phyloP scores from a whole-genome alignment of 2,888 invertebrate genomes.

The Hipparchia sbordonii region DNA sequence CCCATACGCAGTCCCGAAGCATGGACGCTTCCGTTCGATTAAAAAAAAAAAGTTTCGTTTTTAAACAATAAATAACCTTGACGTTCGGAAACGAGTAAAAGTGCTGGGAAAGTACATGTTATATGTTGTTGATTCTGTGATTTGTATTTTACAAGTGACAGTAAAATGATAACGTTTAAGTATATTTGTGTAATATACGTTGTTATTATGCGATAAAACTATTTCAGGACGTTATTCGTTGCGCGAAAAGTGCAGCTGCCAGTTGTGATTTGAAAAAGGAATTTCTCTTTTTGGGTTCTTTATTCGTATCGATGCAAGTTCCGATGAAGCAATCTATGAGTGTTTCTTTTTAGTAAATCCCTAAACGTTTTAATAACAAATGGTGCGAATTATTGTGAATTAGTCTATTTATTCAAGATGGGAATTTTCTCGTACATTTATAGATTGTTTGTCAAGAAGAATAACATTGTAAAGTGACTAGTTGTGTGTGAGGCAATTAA shows the following conservation, averaged over 20 bases:
- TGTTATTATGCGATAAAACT: conserved; percentile 12
- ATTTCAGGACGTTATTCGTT: conserved; percentile 30
- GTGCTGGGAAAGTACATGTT: conserved; percentile 16
- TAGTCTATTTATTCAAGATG: conserved; percentile 57
- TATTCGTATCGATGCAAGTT: not conserved
- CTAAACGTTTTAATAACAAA: not conserved
- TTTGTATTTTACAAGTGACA: conserved; percentile 23
- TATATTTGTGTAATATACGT: conserved; percentile 28
- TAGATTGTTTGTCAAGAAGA: conserved; percentile 74
- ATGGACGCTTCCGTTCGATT: conserved; percentile 46
- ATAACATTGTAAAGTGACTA: conserved; percentile 44
- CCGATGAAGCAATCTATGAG: not conserved
- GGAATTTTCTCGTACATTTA: conserved; percentile 75
- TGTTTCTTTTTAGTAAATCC: conserved; percentile 4
- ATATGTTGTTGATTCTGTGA: conserved; percentile 14
- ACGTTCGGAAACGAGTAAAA: conserved; percentile 3
- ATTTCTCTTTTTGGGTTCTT: conserved; percentile 3
- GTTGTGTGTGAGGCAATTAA: conserved; percentile 3
- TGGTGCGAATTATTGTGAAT: not conserved
- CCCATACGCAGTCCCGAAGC: conserved; percentile 31
- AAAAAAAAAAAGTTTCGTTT: conserved; percentile 18
- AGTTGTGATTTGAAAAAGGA: conserved; percentile 22
- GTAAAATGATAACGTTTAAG: conserved; percentile 35
- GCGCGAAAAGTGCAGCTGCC: conserved; percentile 29
- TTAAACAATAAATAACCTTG: conserved; percentile 20